A percentile compares a stretch with the other conserved stretches of the same genome.
These are phyloP conservation scores for Saguinus midas DNA, from an alignment of 2,113 vertebrate genomes.

Conservation along the genomic window DNA sequence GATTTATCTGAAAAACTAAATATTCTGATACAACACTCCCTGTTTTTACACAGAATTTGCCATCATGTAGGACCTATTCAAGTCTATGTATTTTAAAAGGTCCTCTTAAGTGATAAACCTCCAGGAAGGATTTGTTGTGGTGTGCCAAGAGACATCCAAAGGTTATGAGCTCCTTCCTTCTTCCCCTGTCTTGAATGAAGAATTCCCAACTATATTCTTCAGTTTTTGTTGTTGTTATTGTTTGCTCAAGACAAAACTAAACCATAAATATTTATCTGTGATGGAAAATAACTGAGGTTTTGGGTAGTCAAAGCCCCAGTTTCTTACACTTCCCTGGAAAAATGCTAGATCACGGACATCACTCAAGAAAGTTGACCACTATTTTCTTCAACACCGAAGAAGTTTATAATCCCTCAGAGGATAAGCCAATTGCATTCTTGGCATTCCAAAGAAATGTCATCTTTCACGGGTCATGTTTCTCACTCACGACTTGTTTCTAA, in stretches of 20 bases:
- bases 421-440: neutral
- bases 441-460: neutral
- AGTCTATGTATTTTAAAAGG: constrained; percentile 41
- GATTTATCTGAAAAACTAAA: constrained; percentile 54
- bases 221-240: neutral
- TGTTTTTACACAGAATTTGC: constrained; percentile 43
- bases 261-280: constrained; percentile 25
- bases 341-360: neutral
- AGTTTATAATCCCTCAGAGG: neutral
- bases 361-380: neutral
- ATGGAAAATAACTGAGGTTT: neutral
- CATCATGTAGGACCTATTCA: neutral
- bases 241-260: constrained; percentile 38
- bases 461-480: neutral
- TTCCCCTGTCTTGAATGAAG: neutral
- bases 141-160: constrained; percentile 34
- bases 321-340: neutral
- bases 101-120: constrained; percentile 43
- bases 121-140: neutral
- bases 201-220: constrained; percentile 17
- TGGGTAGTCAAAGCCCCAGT: neutral
- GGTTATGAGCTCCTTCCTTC: neutral
- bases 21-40: neutral
- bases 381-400: neutral
- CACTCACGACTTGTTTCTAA: neutral